Base-by-base conservation (phyloP, 2,888 invertebrate species). In the Caenorhabditis sulstoni region DNA sequence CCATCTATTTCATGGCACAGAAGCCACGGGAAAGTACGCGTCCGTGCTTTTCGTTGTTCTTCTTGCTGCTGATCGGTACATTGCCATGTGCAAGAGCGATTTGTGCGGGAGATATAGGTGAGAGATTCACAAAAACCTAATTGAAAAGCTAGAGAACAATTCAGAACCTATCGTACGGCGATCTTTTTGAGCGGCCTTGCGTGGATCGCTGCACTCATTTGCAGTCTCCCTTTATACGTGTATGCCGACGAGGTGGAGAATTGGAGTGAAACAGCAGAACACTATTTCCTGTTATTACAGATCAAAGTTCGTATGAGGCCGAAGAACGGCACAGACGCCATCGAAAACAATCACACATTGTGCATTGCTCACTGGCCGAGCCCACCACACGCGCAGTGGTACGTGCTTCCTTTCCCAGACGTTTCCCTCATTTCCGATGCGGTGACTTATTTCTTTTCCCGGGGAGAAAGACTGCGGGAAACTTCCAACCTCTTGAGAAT, bases 21-120 rank as follows among this genome's bases (percentile, higher is more conserved):
- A 89, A 71, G 87, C 87, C 0, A 89, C 89, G 3, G 89, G 87
- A 37, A 89, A 89, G 73, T 89, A 89, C 73, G 88, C 89, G 16
- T 85, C 86, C 23, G 88, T 89, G 16, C 82, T 89, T 55, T 89
- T 89, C 68, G 88, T 89, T 53, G 88, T 87, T 8, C 83, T 89
- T 44, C 84, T 89, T 4, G 88, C 89, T 7, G 86, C 85, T 20
- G 89, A 89, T 74, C 83, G 89, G 37, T 89, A 87, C 70, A 86
- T 86, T 37, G 89, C 89, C 20, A 89, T 89, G 86, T 89, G 89
- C 78, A 85, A 85, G 61, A 81, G 79, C 52, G 80, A 81, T 59
- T 61, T 81, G 47, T 81, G 82, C 44, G 77, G 81, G 20, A 71
- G 81, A 59, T 82, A 84, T 66, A 57, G 83, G 83, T 83, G 44